Evolutionary conservation across 1,140 invertebrate species (phyloP).

Genomic region (Drosophila hydei): DNA sequence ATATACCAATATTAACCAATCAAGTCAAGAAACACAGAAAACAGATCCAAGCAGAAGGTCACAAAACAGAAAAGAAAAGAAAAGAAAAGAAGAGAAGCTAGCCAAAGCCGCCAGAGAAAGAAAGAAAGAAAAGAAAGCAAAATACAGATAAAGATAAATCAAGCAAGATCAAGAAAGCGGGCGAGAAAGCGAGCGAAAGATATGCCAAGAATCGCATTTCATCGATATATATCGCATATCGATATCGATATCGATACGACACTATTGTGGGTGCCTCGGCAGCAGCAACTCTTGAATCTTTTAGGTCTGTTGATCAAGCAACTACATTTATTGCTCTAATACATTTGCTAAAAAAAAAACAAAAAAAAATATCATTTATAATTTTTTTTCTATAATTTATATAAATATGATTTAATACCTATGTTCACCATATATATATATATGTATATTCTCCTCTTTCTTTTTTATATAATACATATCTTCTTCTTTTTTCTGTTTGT

Average conservation of each 20-base stretch:
- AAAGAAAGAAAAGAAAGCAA: conserved; percentile 15
- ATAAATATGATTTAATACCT: conserved; percentile 52
- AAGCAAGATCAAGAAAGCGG: conserved; percentile 8
- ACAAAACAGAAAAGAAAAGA: conserved; percentile 38
- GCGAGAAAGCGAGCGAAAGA: conserved; percentile 1
- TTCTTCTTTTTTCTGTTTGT: conserved; percentile 39
- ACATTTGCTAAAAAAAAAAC: conserved; percentile 50
- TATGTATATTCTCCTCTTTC: conserved; percentile 19
- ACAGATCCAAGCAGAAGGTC: conserved; percentile 43
- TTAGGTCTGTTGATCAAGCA: conserved; percentile 59
- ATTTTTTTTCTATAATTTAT: conserved; percentile 51
- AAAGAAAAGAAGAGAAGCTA: too few species aligned
- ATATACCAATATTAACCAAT: conserved; percentile 22
- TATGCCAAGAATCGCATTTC: background rate
- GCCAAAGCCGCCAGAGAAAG: conserved; percentile 38
- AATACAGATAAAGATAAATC: background rate
- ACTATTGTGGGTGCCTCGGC: conserved; percentile 36
- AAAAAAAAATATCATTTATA: conserved; percentile 57
- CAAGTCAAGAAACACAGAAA: conserved; percentile 27
- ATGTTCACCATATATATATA: conserved; percentile 15
- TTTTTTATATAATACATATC: conserved; percentile 12
- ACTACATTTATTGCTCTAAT: conserved; percentile 42
- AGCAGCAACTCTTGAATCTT: conserved; percentile 37
- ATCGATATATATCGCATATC: conserved; percentile 3
- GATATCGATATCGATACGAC: conserved; percentile 13